These are phyloP conservation scores for Toxonevra muliebris DNA, from an alignment of 2,888 invertebrate species.

Conservation along the genomic window DNA sequence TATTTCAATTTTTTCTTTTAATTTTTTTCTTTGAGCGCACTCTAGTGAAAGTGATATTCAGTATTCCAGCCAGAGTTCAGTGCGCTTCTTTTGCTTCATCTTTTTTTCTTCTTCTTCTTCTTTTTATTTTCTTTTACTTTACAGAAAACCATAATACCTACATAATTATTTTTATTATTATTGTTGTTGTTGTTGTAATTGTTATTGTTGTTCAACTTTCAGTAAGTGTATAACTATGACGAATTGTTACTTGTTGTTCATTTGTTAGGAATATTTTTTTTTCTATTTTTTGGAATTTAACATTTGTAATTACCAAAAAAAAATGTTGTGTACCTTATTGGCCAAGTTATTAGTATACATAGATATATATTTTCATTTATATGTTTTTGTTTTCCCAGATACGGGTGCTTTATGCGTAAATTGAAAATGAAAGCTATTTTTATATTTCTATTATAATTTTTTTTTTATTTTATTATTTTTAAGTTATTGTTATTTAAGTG, in stretches of 20 bases:
- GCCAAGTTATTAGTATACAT: too few relatives aligned
- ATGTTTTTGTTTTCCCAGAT: not conserved
- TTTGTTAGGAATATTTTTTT: not conserved
- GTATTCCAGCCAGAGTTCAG: too few relatives aligned
- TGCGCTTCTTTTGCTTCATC: too few relatives aligned
- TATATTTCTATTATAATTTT: not conserved
- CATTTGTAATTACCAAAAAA: not conserved
- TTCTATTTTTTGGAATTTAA: not conserved
- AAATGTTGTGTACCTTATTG: not conserved
- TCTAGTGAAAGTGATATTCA: too few relatives aligned
- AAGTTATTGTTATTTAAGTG: too few relatives aligned
- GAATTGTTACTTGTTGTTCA: not conserved
- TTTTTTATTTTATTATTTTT: not conserved
- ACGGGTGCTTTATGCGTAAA: slow-evolving; percentile 1
- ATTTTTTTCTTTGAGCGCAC: too few relatives aligned
- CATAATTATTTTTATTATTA: too few relatives aligned
- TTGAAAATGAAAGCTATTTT: slow-evolving; percentile 22
- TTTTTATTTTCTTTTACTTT: too few relatives aligned
- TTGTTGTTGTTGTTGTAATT: too few relatives aligned
- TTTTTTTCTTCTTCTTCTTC: too few relatives aligned
- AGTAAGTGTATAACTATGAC: not conserved
- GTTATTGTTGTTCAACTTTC: not conserved
- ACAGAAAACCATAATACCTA: too few relatives aligned
- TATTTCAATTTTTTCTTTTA: too few relatives aligned
- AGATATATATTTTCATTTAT: not conserved